Evolutionary conservation across 2,888 invertebrate species (phyloP).

Genomic region (Ephialtes manifestator): DNA sequence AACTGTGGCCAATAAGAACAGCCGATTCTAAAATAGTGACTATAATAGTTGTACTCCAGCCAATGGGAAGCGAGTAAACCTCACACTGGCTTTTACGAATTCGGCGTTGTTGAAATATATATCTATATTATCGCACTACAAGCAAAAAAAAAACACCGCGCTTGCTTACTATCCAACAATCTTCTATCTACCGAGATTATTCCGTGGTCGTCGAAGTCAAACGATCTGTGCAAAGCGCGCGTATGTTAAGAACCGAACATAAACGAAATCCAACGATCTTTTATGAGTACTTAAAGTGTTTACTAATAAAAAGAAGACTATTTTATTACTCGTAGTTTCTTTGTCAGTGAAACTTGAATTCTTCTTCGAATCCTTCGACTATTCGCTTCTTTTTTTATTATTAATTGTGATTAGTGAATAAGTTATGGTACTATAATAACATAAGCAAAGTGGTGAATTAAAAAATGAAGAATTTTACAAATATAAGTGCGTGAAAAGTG

Average conservation of each 20-base stretch:
- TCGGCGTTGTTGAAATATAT: too few species aligned
- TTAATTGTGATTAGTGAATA: not conserved
- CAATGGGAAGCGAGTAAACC: not conserved
- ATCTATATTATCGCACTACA: too few species aligned
- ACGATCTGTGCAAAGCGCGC: not conserved
- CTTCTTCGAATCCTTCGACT: not conserved
- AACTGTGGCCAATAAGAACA: not conserved
- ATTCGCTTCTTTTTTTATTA: too few species aligned
- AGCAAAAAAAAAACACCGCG: not conserved
- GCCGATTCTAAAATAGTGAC: not conserved
- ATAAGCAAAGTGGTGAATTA: not conserved
- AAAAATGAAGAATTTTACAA: not conserved
- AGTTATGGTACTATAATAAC: not conserved
- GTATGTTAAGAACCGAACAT: not conserved
- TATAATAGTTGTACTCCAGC: too few species aligned
- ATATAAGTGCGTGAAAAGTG: too few species aligned
- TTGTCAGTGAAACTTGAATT: not conserved
- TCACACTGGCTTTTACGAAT: too few species aligned
- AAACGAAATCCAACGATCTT: not conserved
- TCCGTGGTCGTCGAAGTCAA: conserved; percentile 12
- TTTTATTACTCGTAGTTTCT: not conserved
- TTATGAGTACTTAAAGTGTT: not conserved
- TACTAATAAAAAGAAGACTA: not conserved
- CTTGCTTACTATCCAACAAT: not conserved
- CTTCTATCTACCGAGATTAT: conserved; percentile 32